These are phyloP conservation scores for Toxotes chatareus DNA, from an alignment of 2,113 vertebrate genomes.

Conservation along the genomic window DNA sequence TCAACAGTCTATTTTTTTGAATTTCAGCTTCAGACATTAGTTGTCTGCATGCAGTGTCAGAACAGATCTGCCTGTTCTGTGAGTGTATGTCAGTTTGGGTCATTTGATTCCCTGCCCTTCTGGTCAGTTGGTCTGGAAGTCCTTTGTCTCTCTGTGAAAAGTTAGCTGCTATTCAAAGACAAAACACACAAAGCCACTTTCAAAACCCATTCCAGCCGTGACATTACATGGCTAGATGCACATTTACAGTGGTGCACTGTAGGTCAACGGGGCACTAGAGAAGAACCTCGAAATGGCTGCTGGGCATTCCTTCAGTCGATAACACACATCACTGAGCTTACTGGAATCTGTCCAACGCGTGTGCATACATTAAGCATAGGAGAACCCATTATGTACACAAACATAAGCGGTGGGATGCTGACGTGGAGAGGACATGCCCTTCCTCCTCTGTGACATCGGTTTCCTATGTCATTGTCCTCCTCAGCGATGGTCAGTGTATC, in stretches of 20 bases:
- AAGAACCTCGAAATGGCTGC: constrained; percentile 50
- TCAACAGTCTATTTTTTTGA: not conserved
- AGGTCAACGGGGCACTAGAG: constrained; percentile 26
- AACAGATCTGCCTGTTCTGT: constrained; percentile 23
- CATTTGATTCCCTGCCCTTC: constrained; percentile 38
- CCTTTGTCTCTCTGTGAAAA: constrained; percentile 51
- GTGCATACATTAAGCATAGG: not conserved
- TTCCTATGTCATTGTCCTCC: constrained; percentile 12
- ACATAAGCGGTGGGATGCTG: not conserved
- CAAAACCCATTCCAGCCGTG: not conserved
- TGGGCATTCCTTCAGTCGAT: constrained; percentile 23
- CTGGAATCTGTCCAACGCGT: constrained; percentile 24
- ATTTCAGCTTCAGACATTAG: not conserved
- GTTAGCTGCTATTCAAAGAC: constrained; percentile 17
- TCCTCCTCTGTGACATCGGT: constrained; percentile 28
- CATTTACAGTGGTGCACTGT: constrained; percentile 26
- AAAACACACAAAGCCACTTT: constrained; percentile 39
- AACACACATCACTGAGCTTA: constrained; percentile 43
- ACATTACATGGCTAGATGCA: constrained; percentile 26
- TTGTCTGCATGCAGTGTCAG: constrained; percentile 17
- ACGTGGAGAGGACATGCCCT: constrained; percentile 36
- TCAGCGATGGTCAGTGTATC: constrained; percentile 39
- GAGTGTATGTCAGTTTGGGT: constrained; percentile 33
- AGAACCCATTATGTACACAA: not conserved
- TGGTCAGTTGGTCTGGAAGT: constrained; percentile 23